phyloP scores from a whole-genome alignment of 2,797 vertebrate genomes.

The Rhodeus uyekii region DNA sequence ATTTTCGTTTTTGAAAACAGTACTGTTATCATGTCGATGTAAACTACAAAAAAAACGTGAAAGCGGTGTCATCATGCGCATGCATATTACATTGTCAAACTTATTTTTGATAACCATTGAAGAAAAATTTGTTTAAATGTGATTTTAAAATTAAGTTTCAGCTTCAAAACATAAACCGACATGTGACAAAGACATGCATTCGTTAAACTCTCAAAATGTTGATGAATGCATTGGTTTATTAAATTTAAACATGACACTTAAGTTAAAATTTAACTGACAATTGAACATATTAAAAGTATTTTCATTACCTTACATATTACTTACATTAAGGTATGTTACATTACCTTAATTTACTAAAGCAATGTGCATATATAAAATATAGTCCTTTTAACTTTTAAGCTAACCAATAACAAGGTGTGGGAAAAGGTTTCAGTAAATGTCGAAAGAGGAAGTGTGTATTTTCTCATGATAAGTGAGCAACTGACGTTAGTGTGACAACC shows the following conservation, averaged over 20 bases:
- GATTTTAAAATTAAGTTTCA: background rate
- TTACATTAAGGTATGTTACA: no score
- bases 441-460: constrained; percentile 20
- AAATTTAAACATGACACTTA: background rate
- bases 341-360: no score
- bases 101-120: no score
- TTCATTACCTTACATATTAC: background rate
- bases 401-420: background rate
- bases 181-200: background rate
- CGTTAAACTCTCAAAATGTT: background rate
- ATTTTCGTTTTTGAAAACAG: background rate
- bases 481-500: constrained; percentile 22
- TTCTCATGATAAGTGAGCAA: constrained; percentile 12
- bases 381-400: background rate
- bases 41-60: background rate
- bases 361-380: background rate
- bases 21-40: no score
- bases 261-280: background rate
- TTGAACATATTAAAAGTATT: background rate
- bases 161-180: background rate
- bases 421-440: constrained; percentile 22
- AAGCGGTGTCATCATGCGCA: background rate
- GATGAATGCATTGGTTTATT: background rate
- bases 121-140: no score
- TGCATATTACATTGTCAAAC: no score